Evolutionary conservation across 1,140 invertebrate species (phyloP), one percentile per base, ranked within the genome.

Genomic region (Glossosoma conforme): DNA sequence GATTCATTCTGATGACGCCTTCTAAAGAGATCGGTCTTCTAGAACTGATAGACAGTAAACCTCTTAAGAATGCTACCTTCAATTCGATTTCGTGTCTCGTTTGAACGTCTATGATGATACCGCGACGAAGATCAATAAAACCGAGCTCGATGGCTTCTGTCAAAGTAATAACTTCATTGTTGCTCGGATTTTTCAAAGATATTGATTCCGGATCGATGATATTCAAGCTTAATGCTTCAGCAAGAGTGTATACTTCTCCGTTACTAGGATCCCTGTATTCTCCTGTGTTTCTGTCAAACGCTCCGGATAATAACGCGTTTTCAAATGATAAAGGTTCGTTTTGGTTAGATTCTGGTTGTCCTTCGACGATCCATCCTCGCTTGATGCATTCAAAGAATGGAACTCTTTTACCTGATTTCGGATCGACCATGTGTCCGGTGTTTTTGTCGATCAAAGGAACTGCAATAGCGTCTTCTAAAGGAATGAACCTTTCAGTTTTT

Each of bases 361-460:
- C 69, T 62, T 82, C 76, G 28, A 83, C 79, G 52, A 89, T 84
- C 79, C 83, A 82, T 28, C 79, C 78, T 32, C 81, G 67, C 61
- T 86, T 79, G 25, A 93, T 77, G 52, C 90, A 91, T 64, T 93
- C 86, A 68, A 91, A 85, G 68, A 94, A 91, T 3, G 86, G 79
- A 30, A 93, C 79, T 41, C 82, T 78, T 63, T 86, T 83, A 6
- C 89, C 89, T 17, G 82, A 87, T 66, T 85, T 84, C 8, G 84
- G 82, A 74, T 95, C 87, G 3, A 91, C 81, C 79, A 93, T 86
- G 59, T 88, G 79, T 6, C 89, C 89, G 1, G 81, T 79, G 48
- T 82, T 79, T 63, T 80, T 78, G 68, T 93, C 85, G 41, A 94
- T 77, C 14, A 92, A 64, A 2, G 83, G 82, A 54, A 78, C 75